Evolutionary conservation across 53 echinoderm and acorn worm species (phyloP).

Genomic region (Arbacia lixula): DNA sequence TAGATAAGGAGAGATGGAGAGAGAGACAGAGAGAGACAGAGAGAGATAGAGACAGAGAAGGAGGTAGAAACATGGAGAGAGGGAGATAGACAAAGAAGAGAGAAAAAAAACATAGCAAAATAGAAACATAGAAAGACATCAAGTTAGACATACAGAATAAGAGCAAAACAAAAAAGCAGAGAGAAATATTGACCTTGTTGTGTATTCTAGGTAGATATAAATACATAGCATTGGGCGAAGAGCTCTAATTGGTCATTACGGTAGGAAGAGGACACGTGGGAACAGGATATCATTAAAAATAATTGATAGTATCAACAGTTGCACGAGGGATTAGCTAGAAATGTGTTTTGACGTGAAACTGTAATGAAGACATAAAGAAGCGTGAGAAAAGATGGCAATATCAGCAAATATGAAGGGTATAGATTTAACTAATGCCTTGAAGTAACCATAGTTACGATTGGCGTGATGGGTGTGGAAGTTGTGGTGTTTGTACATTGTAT

Average conservation of each 20-base stretch:
- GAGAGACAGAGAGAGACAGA: background rate
- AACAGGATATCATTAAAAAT: constrained; percentile 44
- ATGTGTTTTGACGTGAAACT: background rate
- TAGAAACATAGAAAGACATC: background rate
- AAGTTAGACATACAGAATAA: too few species aligned
- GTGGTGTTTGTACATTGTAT: too few species aligned
- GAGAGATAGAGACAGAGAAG: background rate
- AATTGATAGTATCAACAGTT: constrained; percentile 39
- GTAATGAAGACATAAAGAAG: background rate
- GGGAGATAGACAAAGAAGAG: background rate
- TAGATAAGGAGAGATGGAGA: background rate
- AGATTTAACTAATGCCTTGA: too few species aligned
- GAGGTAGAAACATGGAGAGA: background rate
- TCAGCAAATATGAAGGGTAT: too few species aligned
- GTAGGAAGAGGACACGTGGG: constrained; percentile 9
- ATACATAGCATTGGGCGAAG: background rate
- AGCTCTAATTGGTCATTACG: background rate
- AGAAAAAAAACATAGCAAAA: background rate
- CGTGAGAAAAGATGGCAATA: too few species aligned
- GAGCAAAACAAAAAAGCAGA: too few species aligned
- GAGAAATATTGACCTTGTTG: too few species aligned
- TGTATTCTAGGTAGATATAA: too few species aligned
- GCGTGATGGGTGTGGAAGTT: too few species aligned
- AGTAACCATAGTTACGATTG: too few species aligned
- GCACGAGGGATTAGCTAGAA: background rate